Evolutionary conservation across 2,113 vertebrate species (phyloP).

Genomic region (Eretmochelys imbricata): DNA sequence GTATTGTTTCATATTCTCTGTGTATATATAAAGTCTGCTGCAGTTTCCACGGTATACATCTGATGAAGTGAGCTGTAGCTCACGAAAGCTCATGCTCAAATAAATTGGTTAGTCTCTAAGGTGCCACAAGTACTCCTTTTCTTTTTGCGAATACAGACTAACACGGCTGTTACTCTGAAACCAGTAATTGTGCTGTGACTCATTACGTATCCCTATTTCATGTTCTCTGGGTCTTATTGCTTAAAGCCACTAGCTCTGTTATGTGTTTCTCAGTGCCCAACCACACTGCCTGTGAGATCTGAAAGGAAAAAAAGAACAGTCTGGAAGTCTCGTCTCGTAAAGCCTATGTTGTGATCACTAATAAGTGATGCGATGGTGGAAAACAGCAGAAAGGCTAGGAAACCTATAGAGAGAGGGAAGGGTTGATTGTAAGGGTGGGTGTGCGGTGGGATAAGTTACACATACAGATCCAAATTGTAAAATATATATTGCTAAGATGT

Average conservation of each 20-base stretch:
- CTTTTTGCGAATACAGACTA: too few species aligned
- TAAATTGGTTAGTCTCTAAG: too few species aligned
- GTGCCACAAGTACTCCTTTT: too few species aligned
- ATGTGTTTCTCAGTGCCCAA: not conserved
- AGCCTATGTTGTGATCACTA: not conserved
- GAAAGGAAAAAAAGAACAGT: not conserved
- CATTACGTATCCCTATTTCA: rapidly evolving
- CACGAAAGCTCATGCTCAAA: too few species aligned
- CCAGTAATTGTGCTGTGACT: not conserved
- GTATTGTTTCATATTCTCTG: too few species aligned
- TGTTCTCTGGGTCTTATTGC: not conserved
- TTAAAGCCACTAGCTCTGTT: not conserved
- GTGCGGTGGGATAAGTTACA: rapidly evolving
- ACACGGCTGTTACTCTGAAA: too few species aligned
- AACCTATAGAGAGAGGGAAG: not conserved
- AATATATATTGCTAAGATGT: not conserved
- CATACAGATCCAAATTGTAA: not conserved
- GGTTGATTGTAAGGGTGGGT: not conserved
- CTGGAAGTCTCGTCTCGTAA: not conserved
- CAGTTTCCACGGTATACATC: too few species aligned
- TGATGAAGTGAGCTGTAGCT: too few species aligned
- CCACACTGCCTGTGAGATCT: rapidly evolving
- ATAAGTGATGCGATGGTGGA: rapidly evolving
- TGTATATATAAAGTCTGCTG: too few species aligned
- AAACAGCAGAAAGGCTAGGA: not conserved